Base-by-base conservation (phyloP, 2,797 vertebrate genomes). In the Chelonia mydas region DNA sequence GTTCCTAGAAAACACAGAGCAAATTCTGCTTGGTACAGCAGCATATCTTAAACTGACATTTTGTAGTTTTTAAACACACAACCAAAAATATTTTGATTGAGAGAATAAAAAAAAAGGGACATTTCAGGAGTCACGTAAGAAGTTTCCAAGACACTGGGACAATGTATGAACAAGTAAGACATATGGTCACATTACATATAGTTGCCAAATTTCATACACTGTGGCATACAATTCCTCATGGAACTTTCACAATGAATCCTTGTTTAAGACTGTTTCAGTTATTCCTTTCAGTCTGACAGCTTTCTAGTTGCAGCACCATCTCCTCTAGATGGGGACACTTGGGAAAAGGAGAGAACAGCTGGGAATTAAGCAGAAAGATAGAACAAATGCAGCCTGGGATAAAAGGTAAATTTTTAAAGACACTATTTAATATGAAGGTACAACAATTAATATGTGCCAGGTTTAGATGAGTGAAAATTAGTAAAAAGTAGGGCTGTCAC, bases 391-490 rank as follows among this genome's bases (percentile, higher is more conserved):
- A 37, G 13, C 25, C 65, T 17, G 21, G n/a, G n/a, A n/a, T 37
- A 68, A 68, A 68, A 21, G 33, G 9, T 21, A 68, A 21, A 10
- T 19, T 76, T 76, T 76, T 28, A 27, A 76, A 76, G 41, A 76
- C 21, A 76, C 21, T 23, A 41, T 80, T 76, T 12, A 87, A 91
- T 95, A 92, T 72, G 4, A 92, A 37, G 37, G 93, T 76, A 33
- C 5, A 0, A 45, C 57, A 86, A 37, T 2, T 41, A 45, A 94
- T 94, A 89, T 47, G 2, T 51, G 27, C 11, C 3, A 15, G 53
- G 8, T 41, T 21, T 57, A 51, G 17, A 77, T 5, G 37, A 41
- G 23, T 31, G 9, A 0, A 0, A 77, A 74, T 82, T 77, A 74
- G 37, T 53, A 93, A 49, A 78, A 91, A 41, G 28, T 9, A 54